Evolutionary conservation across 2,797 vertebrate species (phyloP).

Genomic region (Mastacembelus armatus): DNA sequence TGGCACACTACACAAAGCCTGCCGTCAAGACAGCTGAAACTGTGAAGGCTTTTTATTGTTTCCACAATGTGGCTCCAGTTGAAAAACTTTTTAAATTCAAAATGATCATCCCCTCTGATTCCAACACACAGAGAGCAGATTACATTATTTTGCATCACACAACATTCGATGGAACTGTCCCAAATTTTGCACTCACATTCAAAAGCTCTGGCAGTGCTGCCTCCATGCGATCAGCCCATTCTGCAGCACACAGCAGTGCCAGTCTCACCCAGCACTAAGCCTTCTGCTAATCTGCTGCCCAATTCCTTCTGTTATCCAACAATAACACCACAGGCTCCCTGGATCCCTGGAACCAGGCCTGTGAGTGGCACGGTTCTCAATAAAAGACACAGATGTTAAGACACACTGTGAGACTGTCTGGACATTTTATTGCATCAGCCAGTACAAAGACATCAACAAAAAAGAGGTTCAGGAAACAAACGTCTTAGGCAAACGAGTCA

Average conservation of each 20-base stretch:
- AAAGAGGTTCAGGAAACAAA: slow-evolving; percentile 38
- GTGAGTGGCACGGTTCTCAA: slow-evolving; percentile 40
- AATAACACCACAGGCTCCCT: slow-evolving; percentile 60
- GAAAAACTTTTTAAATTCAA: slow-evolving; percentile 43
- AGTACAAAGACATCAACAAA: slow-evolving; percentile 72
- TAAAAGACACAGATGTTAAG: slow-evolving; percentile 70
- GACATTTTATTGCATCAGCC: slow-evolving; percentile 76
- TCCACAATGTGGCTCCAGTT: slow-evolving; percentile 17
- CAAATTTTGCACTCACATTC: slow-evolving; percentile 36
- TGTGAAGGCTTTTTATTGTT: slow-evolving; percentile 15
- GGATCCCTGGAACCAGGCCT: slow-evolving; percentile 60
- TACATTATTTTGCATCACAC: slow-evolving; percentile 62
- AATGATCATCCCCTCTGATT: slow-evolving; percentile 46
- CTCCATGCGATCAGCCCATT: slow-evolving; percentile 44
- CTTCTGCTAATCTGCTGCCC: slow-evolving; percentile 72
- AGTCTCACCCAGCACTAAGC: slow-evolving; percentile 64
- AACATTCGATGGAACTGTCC: slow-evolving; percentile 47
- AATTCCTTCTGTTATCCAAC: slow-evolving; percentile 68
- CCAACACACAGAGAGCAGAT: slow-evolving; percentile 55
- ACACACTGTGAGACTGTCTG: slow-evolving; percentile 56
- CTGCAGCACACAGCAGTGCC: slow-evolving; percentile 40
- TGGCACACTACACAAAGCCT: slow-evolving; percentile 13
- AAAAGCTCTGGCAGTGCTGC: slow-evolving; percentile 53
- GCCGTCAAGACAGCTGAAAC: background rate
- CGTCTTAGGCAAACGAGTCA: slow-evolving; percentile 51